These are phyloP conservation scores for Spongilla lacustris DNA, from an alignment of 37 sponge, comb jelly and placozoan species.

Conservation along the genomic window DNA sequence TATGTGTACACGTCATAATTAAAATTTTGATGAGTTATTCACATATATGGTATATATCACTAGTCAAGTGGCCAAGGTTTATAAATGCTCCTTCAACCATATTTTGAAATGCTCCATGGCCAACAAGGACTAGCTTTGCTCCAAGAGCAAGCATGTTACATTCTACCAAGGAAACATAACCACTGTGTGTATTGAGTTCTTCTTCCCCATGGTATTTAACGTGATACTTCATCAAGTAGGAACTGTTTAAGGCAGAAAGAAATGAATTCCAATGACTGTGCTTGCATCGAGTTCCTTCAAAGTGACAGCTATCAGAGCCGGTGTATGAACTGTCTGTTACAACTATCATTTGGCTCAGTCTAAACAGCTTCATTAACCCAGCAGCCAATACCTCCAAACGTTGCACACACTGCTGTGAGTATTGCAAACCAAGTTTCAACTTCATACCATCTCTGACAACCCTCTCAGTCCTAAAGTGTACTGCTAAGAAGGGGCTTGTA, in stretches of 20 bases:
- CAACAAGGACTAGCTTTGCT: conserved; percentile 42
- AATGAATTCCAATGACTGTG: neutral
- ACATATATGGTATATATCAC: conserved; percentile 15
- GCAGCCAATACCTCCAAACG: neutral
- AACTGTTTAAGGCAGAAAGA: neutral
- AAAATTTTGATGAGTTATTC: neutral
- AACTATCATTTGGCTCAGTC: neutral
- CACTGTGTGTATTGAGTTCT: conserved; percentile 11
- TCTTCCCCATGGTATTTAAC: neutral
- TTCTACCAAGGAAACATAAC: conserved; percentile 57
- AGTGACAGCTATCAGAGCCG: conserved; percentile 10
- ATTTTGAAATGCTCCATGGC: conserved; percentile 47
- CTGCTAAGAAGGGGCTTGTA: conserved; percentile 4
- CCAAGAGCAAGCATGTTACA: conserved; percentile 45
- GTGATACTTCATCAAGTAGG: neutral
- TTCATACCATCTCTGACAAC: conserved; percentile 4
- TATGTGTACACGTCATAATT: too few relatives aligned
- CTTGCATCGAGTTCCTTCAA: neutral
- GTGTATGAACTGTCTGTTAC: neutral
- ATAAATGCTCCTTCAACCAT: conserved; percentile 15
- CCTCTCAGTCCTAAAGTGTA: conserved; percentile 50
- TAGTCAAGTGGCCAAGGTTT: neutral
- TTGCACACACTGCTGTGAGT: neutral
- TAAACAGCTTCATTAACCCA: neutral
- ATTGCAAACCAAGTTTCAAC: neutral